These are phyloP conservation scores for Drosophila austrosaltans DNA, from an alignment of 2,888 invertebrate species.

Conservation along the genomic window DNA sequence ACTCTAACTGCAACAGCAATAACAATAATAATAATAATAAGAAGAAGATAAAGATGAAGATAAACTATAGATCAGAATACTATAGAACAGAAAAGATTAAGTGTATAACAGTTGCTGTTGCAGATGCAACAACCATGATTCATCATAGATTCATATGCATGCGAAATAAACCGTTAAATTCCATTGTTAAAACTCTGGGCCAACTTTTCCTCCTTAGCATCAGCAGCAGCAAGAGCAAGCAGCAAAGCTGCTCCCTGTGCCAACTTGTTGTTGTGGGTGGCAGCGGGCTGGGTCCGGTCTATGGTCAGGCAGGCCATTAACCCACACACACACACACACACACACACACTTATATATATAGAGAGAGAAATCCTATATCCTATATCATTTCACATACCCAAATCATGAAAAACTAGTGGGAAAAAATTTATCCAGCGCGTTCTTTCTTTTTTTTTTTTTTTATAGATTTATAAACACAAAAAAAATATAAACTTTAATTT, in stretches of 20 bases:
- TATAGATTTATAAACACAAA: slow-evolving; percentile 55
- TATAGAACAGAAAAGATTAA: slow-evolving; percentile 10
- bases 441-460: slow-evolving; percentile 9
- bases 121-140: slow-evolving; percentile 10
- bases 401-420: not conserved
- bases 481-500: slow-evolving; percentile 62
- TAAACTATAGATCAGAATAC: not conserved
- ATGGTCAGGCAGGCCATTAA: not conserved
- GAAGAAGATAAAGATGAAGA: not conserved
- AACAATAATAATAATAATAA: not conserved
- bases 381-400: slow-evolving; percentile 3
- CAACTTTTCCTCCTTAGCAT: not conserved
- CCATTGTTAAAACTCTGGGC: slow-evolving; percentile 10
- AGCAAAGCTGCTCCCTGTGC: slow-evolving; percentile 9
- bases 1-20: slow-evolving; percentile 2
- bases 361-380: not conserved
- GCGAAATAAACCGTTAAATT: slow-evolving; percentile 19
- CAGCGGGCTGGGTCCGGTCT: slow-evolving; percentile 1
- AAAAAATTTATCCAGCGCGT: slow-evolving; percentile 2
- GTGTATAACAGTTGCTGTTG: slow-evolving; percentile 12
- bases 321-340: not conserved
- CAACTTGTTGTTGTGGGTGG: slow-evolving; percentile 5
- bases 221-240: not conserved
- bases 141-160: slow-evolving; percentile 15
- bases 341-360: not conserved